Conservation (phyloP, 2,888 invertebrate species). For the Euphydryas editha region DNA sequence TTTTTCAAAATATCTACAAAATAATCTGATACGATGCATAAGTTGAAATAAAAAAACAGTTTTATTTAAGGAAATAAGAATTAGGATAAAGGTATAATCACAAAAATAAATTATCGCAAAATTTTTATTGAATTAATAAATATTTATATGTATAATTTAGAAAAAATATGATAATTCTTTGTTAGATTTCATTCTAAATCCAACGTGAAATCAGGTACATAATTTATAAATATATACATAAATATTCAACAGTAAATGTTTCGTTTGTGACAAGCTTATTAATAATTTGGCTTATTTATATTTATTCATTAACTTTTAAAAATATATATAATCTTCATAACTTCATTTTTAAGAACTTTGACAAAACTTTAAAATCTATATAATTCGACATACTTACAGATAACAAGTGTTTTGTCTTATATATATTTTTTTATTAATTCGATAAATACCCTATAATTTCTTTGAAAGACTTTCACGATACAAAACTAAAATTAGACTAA, state of each 20-base stretch:
- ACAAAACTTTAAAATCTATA: no score
- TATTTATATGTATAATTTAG: slow-evolving; percentile 6
- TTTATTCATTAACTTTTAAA: no score
- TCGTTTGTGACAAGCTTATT: background rate
- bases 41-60: no score
- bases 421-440: no score
- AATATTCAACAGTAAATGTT: background rate
- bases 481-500: no score
- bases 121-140: slow-evolving; percentile 1
- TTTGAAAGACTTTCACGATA: no score
- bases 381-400: no score
- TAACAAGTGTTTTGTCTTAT: no score
- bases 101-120: background rate
- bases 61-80: background rate
- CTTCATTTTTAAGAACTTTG: no score
- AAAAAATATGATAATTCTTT: background rate
- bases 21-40: no score
- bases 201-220: slow-evolving; percentile 13
- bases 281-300: background rate
- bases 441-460: no score
- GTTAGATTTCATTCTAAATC: background rate
- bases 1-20: no score
- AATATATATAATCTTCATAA: background rate
- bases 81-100: background rate
- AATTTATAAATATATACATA: background rate